A percentile compares a stretch with the other conserved stretches of the same genome.
Conservation (phyloP, 1,140 invertebrate genomes). For the Danaus plexippus region DNA sequence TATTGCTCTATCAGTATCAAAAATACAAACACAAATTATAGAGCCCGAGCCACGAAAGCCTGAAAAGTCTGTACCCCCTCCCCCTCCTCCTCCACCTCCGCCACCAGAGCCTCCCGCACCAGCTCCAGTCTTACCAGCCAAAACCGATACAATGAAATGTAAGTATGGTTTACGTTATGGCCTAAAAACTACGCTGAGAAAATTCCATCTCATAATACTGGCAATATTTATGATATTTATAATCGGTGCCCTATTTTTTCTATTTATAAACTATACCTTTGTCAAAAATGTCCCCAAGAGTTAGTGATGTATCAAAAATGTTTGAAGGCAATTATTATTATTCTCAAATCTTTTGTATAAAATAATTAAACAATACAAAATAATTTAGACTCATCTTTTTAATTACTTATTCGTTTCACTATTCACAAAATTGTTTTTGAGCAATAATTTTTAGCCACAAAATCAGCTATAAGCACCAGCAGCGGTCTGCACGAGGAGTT, state of each 20-base stretch:
- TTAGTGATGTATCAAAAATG: too few species aligned
- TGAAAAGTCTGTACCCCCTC: slow-evolving; percentile 15
- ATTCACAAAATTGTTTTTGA: background rate
- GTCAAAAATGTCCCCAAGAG: too few species aligned
- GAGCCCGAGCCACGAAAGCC: slow-evolving; percentile 5
- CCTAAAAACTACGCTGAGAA: too few species aligned
- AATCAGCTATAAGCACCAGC: slow-evolving; percentile 49
- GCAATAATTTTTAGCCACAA: slow-evolving; percentile 33
- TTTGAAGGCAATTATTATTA: too few species aligned
- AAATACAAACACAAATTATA: too few species aligned
- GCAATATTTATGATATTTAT: too few species aligned
- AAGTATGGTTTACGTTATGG: slow-evolving; percentile 25
- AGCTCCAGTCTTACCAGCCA: slow-evolving; percentile 22
- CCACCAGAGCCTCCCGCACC: slow-evolving; percentile 33
- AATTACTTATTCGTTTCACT: too few species aligned
- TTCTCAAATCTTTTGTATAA: too few species aligned
- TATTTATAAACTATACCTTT: background rate
- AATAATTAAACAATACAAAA: too few species aligned
- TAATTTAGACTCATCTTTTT: too few species aligned
- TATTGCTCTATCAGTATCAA: too few species aligned
- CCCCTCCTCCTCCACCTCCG: slow-evolving; percentile 20
- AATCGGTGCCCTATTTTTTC: background rate
- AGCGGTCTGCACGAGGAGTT: slow-evolving; percentile 80
- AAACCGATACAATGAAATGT: slow-evolving; percentile 57
- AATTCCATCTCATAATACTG: too few species aligned